Evolutionary conservation across 2,797 vertebrate species (phyloP).

Genomic region (Rhadinocentrus ornatus): DNA sequence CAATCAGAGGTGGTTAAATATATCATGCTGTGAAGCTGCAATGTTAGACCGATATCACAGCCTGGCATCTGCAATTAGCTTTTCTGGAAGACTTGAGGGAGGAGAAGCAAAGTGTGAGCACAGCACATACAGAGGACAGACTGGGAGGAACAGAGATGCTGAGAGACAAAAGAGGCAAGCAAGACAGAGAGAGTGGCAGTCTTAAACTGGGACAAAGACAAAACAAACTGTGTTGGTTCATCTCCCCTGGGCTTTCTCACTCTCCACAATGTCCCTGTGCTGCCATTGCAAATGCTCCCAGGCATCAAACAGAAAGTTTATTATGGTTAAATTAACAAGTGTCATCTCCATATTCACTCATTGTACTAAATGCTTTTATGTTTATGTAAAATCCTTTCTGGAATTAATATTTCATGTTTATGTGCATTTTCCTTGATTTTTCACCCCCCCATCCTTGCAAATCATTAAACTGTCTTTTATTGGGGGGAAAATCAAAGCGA

Average conservation of each 20-base stretch:
- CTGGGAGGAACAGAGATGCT: conserved; percentile 42
- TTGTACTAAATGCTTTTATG: conserved; percentile 84
- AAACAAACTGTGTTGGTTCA: conserved; percentile 71
- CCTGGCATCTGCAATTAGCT: conserved; percentile 62
- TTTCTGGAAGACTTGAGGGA: conserved; percentile 58
- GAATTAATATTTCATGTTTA: conserved; percentile 86
- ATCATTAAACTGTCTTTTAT: conserved; percentile 77
- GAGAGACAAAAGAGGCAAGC: conserved; percentile 40
- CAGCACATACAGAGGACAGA: conserved; percentile 57
- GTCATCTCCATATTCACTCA: conserved; percentile 82
- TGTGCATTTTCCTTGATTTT: conserved; percentile 71
- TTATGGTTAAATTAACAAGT: conserved; percentile 83
- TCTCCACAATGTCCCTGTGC: conserved; percentile 73
- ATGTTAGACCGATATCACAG: conserved; percentile 27
- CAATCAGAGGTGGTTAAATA: conserved; percentile 34
- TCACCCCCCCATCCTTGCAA: conserved; percentile 63
- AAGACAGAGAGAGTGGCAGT: conserved; percentile 66
- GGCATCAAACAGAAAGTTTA: conserved; percentile 85
- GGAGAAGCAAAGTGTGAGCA: conserved; percentile 64
- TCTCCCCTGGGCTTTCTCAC: conserved; percentile 72
- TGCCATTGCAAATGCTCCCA: conserved; percentile 75
- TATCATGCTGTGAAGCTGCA: conserved; percentile 40
- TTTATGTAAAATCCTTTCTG: conserved; percentile 81
- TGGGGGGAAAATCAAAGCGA: conserved; percentile 75
- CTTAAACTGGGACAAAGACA: conserved; percentile 80